Evolutionary conservation across 2,888 invertebrate genomes (phyloP).

Genomic region (Syrphus vitripennis): DNA sequence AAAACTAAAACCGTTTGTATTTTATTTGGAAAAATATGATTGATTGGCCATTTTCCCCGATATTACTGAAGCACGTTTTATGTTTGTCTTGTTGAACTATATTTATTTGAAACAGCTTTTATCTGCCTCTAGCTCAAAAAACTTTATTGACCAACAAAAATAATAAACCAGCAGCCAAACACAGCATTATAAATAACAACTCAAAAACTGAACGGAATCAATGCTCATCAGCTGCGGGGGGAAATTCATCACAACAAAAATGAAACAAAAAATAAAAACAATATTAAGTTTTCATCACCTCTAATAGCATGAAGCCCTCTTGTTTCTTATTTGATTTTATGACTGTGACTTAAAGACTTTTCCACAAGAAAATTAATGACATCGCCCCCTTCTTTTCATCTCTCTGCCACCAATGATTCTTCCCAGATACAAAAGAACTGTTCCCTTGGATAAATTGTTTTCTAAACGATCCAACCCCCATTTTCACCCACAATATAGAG

Average conservation of each 20-base stretch:
- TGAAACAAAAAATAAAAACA: not conserved
- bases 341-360: conserved; percentile 27
- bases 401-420: not conserved
- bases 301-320: not conserved
- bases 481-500: conserved; percentile 36
- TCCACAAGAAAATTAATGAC: conserved; percentile 44
- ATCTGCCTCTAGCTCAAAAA: too few relatives aligned
- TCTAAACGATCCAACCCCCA: conserved; percentile 59
- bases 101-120: too few relatives aligned
- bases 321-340: conserved; percentile 33
- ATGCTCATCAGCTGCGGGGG: not conserved
- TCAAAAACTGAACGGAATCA: not conserved
- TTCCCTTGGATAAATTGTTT: conserved; percentile 53
- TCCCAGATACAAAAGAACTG: not conserved
- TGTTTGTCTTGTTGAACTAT: too few relatives aligned
- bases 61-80: too few relatives aligned
- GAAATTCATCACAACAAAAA: not conserved
- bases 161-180: not conserved
- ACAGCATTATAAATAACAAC: not conserved
- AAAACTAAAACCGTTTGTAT: too few relatives aligned
- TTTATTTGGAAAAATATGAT: too few relatives aligned
- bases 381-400: conserved; percentile 1
- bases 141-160: not conserved
- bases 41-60: too few relatives aligned
- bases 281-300: conserved; percentile 46